phyloP scores from a whole-genome alignment of 2,888 invertebrate species.

The Desoria tigrina region DNA sequence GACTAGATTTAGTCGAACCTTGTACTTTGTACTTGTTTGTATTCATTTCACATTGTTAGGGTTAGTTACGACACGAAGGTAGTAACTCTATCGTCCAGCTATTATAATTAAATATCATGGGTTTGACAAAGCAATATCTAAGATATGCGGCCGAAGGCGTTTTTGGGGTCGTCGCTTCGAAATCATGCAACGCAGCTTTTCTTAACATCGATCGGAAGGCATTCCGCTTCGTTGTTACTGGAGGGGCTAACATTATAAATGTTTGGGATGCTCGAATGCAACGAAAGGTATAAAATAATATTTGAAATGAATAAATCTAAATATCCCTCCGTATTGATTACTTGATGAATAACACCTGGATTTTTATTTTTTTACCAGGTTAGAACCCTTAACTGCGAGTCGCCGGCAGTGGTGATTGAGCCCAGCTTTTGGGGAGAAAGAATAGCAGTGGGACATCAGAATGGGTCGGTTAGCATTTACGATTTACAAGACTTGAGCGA shows the following conservation, averaged over 20 bases:
- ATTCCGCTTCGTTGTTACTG: conserved; percentile 84
- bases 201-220: conserved; percentile 63
- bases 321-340: neutral
- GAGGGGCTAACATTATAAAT: conserved; percentile 88
- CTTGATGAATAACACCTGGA: neutral
- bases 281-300: conserved; percentile 79
- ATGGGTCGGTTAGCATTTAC: conserved; percentile 83
- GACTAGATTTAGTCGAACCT: too few relatives aligned
- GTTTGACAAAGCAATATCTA: conserved; percentile 90
- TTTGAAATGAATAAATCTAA: conserved; percentile 35
- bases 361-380: conserved; percentile 62
- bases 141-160: conserved; percentile 79
- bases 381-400: conserved; percentile 76
- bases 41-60: too few relatives aligned
- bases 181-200: conserved; percentile 76
- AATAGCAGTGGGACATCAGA: conserved; percentile 87
- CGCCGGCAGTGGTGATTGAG: conserved; percentile 67
- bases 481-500: conserved; percentile 63
- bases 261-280: conserved; percentile 90
- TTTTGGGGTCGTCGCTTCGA: conserved; percentile 83
- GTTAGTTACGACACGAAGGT: too few relatives aligned
- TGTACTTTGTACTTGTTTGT: too few relatives aligned
- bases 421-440: conserved; percentile 62
- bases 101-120: conserved; percentile 63
- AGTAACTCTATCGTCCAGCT: too few relatives aligned